These are phyloP conservation scores for Lutjanus argentimaculatus DNA, from an alignment of 2,797 vertebrate genomes.

Conservation along the genomic window DNA sequence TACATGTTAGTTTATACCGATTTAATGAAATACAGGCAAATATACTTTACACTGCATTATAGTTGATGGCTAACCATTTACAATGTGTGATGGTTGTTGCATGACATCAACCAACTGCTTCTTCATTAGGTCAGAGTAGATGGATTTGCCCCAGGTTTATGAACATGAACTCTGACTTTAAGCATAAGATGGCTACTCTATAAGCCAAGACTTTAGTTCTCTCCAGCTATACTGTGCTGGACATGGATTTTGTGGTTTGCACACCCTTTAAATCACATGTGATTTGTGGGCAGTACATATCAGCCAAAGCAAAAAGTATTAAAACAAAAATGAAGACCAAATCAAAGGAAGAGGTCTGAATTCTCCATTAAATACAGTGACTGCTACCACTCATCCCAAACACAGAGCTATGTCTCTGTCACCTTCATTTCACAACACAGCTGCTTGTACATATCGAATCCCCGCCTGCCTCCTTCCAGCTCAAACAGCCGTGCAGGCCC, in stretches of 20 bases:
- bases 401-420: constrained; percentile 24
- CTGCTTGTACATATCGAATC: constrained; percentile 35
- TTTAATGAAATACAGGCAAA: too few species aligned
- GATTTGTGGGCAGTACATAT: neutral
- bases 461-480: constrained; percentile 32
- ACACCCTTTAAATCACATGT: neutral
- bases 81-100: too few species aligned
- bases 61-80: too few species aligned
- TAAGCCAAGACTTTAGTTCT: neutral
- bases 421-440: constrained; percentile 40
- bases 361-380: neutral
- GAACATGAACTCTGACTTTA: too few species aligned
- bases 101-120: too few species aligned
- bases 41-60: too few species aligned
- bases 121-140: too few species aligned
- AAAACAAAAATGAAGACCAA: neutral
- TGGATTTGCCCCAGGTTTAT: too few species aligned
- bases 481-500: constrained; percentile 57
- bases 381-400: constrained; percentile 7
- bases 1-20: too few species aligned
- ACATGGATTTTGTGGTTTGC: neutral
- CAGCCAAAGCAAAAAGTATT: neutral
- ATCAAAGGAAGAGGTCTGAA: neutral
- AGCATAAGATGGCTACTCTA: neutral
- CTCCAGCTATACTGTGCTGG: neutral